Base-by-base conservation (phyloP, 2,888 invertebrate species). In the Lepidonotus clava region DNA sequence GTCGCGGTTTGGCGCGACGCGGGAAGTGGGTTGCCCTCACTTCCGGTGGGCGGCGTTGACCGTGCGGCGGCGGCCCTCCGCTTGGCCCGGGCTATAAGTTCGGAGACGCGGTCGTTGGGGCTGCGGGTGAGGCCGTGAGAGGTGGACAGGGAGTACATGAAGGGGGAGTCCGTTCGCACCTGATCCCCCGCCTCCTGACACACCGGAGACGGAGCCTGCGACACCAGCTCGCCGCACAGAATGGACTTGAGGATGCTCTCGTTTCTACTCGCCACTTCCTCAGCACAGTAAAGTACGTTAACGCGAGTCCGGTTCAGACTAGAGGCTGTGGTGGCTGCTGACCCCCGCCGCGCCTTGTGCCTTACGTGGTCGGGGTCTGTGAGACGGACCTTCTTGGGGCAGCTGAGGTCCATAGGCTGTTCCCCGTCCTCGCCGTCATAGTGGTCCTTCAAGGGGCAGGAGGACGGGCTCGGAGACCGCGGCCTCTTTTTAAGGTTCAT, bases 341-440 rank as follows among this genome's bases (percentile, higher is more conserved):
- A n/a, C n/a, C n/a, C n/a, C n/a, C n/a, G n/a, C n/a, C n/a, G n/a
- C n/a, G n/a, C n/a, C n/a, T n/a, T n/a, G n/a, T n/a, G n/a, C n/a
- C n/a, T n/a, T n/a, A n/a, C n/a, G n/a, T n/a, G n/a, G n/a, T n/a
- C n/a, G n/a, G n/a, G n/a, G n/a, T n/a, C n/a, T n/a, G n/a, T n/a
- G n/a, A n/a, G n/a, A n/a, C n/a, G n/a, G n/a, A n/a, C n/a, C 32
- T 80, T 80, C 41, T 46, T 80, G 28, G 80, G 80, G n/a, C 41
- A 41, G 28, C 80, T 41, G 14, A 80, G 46, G 32, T 80, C 80
- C 41, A 80, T 80, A 5, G 80, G 80, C 32, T 80, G 18, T 11
- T 80, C 46, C 6, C 46, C 46, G 11, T 34, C 34, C 46, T 46
- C 46, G 8, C 18, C 8, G 8, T 46, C 46, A 46, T 11, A 46